Percentiles rank a stretch among this genome's conserved stretches.
Evolutionary conservation across 2,113 vertebrate genomes (phyloP).

Genomic region (Oryzias curvinotus): DNA sequence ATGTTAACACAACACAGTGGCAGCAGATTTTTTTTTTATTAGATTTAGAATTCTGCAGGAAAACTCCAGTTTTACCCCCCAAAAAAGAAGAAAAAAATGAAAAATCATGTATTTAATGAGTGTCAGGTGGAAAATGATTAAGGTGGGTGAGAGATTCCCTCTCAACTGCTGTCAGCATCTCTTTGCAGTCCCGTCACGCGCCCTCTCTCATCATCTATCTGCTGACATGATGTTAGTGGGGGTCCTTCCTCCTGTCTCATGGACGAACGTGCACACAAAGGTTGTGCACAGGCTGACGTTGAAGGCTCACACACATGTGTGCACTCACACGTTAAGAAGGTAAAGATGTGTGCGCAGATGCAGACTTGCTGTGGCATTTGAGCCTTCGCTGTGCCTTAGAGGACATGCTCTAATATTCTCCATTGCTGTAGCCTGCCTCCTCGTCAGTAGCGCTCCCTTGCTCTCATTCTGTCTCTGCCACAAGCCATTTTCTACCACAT

Average conservation of each 20-base stretch:
- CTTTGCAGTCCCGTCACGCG: conserved; percentile 67
- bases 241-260: conserved; percentile 39
- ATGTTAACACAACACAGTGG: conserved; percentile 21
- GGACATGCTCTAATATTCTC: conserved; percentile 65
- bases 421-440: conserved; percentile 41
- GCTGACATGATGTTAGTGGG: conserved; percentile 53
- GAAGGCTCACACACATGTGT: conserved; percentile 14
- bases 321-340: conserved; percentile 20
- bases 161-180: conserved; percentile 20
- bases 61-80: background rate
- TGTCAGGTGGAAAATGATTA: conserved; percentile 18
- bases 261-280: conserved; percentile 23
- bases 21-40: conserved; percentile 22
- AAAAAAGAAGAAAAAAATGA: background rate
- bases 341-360: conserved; percentile 10
- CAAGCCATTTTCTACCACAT: conserved; percentile 63
- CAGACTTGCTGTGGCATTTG: conserved; percentile 63
- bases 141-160: conserved; percentile 32
- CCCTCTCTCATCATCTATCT: conserved; percentile 48
- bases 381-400: conserved; percentile 64
- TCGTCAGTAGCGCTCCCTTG: conserved; percentile 29
- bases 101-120: conserved; percentile 18
- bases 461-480: conserved; percentile 61
- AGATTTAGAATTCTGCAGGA: conserved; percentile 19
- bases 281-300: conserved; percentile 24